Evolutionary conservation across 2,888 invertebrate genomes (phyloP), one percentile per base, ranked within the genome.

Genomic region (Mechanitis messenoides): DNA sequence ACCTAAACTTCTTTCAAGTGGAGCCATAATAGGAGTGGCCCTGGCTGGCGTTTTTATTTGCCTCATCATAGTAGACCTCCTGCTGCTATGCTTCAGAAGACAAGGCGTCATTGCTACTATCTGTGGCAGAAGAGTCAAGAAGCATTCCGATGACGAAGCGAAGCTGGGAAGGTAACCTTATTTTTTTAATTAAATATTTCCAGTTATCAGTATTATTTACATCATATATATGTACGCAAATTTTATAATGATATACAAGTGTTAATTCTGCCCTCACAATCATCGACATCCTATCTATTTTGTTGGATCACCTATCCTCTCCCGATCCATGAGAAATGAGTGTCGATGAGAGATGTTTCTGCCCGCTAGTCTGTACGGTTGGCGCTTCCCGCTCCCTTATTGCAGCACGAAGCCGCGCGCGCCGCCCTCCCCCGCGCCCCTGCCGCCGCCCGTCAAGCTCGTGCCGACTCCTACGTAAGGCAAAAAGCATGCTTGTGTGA

Each of bases 321-420:
- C 66, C 59, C 59, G 53, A 58, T 67, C 66, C 71, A 66, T 75
- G 72, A 77, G 71, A 75, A 81, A 77, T 82, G 84, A 84, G 87
- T 89, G 87, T 89, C 89, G 89, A 88, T 90, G 87, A 88, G 89
- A 90, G 89, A 90, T 90, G 87, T 90, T 90, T 90, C 88, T 89
- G 85, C 85, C 87, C 89, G 87, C 85, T 94, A 96, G 96, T 95
- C 94, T 96, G 94, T 96, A 96, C 94, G 95, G 96, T 95, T 96
- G 96, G 96, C 96, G 96, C 93, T 96, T 96, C 93, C 96, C 96
- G 92, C 95, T 96, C 94, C 96, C 96, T 93, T 96, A 96, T 96
- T 96, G 96, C 94, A 96, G 96, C 93, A 95, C 95, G 93, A 94
- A 91, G 94, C 94, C 90, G 93, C 93, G 92, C 92, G 92, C 92